These are phyloP conservation scores for Eristalinus aeneus DNA, from an alignment of 2,888 invertebrate genomes.

Conservation along the genomic window DNA sequence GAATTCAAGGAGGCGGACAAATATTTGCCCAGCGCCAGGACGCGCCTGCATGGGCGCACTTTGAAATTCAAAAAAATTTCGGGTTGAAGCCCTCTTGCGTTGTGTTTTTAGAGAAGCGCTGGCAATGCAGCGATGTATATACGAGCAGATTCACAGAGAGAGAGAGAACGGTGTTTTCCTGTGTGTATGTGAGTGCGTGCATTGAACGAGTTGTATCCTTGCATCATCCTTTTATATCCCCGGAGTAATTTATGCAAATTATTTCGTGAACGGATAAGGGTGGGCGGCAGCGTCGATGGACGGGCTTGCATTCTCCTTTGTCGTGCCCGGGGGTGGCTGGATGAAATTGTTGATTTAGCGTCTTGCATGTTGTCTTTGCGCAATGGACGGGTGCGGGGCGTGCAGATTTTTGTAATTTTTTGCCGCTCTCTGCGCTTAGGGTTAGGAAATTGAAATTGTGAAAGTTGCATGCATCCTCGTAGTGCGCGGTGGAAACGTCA, in stretches of 20 bases:
- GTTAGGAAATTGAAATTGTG: slow-evolving; percentile 16
- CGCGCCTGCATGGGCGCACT: background rate
- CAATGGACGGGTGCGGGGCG: background rate
- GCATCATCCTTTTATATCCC: slow-evolving; percentile 41
- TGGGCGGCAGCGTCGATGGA: background rate
- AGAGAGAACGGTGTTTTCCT: background rate
- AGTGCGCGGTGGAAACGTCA: background rate
- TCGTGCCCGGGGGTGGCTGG: slow-evolving; percentile 9
- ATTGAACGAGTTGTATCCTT: slow-evolving; percentile 34
- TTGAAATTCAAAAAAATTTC: slow-evolving; percentile 32
- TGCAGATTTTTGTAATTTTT: background rate
- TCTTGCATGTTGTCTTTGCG: slow-evolving; percentile 32
- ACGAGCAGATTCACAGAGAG: background rate
- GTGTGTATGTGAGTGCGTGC: slow-evolving; percentile 1
- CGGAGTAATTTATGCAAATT: slow-evolving; percentile 53
- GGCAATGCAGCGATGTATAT: slow-evolving; percentile 25
- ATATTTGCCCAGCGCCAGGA: slow-evolving; percentile 37
- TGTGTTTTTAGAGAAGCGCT: background rate
- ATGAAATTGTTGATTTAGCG: slow-evolving; percentile 45
- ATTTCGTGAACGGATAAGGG: slow-evolving; percentile 11
- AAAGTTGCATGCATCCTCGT: background rate
- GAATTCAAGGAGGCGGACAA: slow-evolving; percentile 44
- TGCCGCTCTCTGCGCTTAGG: background rate
- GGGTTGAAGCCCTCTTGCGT: slow-evolving; percentile 38
- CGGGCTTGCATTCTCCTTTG: background rate